Evolutionary conservation across 1,140 invertebrate species (phyloP), one percentile per base, ranked within the genome.

Genomic region (Drosophila lini): DNA sequence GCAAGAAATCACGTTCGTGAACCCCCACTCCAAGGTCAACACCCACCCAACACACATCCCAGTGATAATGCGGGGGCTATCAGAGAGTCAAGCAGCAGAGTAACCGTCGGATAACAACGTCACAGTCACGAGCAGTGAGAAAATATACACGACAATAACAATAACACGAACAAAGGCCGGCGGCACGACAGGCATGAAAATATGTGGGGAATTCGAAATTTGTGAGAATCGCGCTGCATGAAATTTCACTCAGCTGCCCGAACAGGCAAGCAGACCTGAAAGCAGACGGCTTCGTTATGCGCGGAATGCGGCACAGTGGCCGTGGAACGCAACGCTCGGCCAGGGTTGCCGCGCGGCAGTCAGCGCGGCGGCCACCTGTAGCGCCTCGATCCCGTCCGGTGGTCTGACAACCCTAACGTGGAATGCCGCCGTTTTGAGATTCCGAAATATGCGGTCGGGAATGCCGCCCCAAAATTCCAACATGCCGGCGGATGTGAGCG

Each of bases 191-290:
- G 78, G 78, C 81, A 86, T 63, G 67, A 73, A 86, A 86, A 55
- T 81, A 86, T 86, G 82, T 57, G 81, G 89, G 85, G 89, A 91
- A 91, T 91, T 89, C 75, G 73, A 91, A 91, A 91, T 83, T 85
- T 91, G 67, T 90, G 78, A 85, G 84, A 91, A 91, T 85, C 64
- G 84, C 84, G 75, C 80, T 91, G 90, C 89, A 91, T 91, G 84
- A 84, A 85, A 91, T 89, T 85, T 89, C 89, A 91, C 81, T 89
- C 84, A 88, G 75, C 78, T 76, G 75, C 83, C 79, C 67, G 82
- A 86, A 86, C 82, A 86, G 82, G 82, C 83, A 62, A 86, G 28
- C 82, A 86, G 82, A 79, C 78, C 53, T 53, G 74, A 77, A 77
- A 82, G 71, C 79, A 80, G 83, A 88, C 83, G 78, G 58, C 62